Evolutionary conservation across 2,888 invertebrate species (phyloP), one percentile per base, ranked within the genome.

Genomic region (Ethmia dodecea): DNA sequence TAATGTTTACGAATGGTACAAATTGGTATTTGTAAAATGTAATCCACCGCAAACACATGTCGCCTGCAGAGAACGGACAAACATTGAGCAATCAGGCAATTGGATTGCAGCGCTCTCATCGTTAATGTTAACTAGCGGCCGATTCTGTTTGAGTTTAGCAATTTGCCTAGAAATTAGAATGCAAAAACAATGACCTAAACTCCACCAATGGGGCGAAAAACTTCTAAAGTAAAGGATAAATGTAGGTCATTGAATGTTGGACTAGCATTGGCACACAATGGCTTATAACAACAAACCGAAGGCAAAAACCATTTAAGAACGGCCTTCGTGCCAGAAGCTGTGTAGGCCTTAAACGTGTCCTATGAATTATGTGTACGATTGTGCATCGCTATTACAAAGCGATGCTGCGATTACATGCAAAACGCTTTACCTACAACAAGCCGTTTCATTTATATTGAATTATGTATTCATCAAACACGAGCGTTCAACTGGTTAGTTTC

Each of bases 231-330:
- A 47, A 56, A 60, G 55, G 52, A 52, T 51, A 64, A 66, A 62
- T 33, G 56, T 63, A 49, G 64, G 64, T 61, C 62, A 65, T 60
- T 60, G 62, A 66, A 60, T 64, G 58, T 68, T 63, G 54, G 55
- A 55, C 61, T 57, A 67, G 59, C 60, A 65, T 68, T 64, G 62
- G 60, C 60, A 62, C 56, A 70, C 68, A 72, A 72, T 69, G 53
- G 66, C 57, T 61, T 64, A 60, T 58, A 63, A 68, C 62, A 69
- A 67, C 63, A 60, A 43, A 37, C 49, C 54, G 68, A 70, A 75
- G 74, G 76, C 59, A 63, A 70, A 66, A 69, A 63, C 65, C 59
- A 72, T 73, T 74, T 68, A 57, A 67, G 55, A 55, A 49, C 53
- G 61, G 59, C 67, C 73, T 71, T 64, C 59, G 59, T 46, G 47